A percentile compares a stretch with the other conserved stretches of the same genome.
These are phyloP conservation scores for Drosophila murphyi DNA, from an alignment of 1,140 invertebrate genomes.

Conservation along the genomic window DNA sequence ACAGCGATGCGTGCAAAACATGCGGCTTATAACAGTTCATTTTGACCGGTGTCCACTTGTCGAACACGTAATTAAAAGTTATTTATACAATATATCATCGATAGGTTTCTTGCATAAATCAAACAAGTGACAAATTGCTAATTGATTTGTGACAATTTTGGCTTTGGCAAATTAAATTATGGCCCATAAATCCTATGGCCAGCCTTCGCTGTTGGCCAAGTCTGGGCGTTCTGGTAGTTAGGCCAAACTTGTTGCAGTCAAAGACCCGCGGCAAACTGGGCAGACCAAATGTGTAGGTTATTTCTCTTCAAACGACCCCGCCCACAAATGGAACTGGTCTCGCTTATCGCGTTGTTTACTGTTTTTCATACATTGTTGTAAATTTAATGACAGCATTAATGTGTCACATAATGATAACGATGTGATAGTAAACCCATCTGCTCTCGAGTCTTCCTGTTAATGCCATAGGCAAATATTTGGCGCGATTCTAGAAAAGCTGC, in stretches of 20 bases:
- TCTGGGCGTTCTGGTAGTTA: not conserved
- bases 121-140: constrained; percentile 45
- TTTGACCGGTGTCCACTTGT: constrained; percentile 29
- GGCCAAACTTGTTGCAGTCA: constrained; percentile 1
- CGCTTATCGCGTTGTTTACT: constrained; percentile 20
- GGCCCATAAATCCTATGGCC: not conserved
- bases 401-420: constrained; percentile 38
- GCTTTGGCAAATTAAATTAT: constrained; percentile 27
- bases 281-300: not conserved
- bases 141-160: constrained; percentile 47
- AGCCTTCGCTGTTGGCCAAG: not conserved
- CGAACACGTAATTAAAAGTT: constrained; percentile 41
- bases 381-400: constrained; percentile 40
- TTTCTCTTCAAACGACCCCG: not conserved
- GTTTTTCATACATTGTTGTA: constrained; percentile 17
- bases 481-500: not conserved
- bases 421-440: not conserved
- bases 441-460: constrained; percentile 13
- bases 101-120: constrained; percentile 25
- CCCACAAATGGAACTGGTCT: constrained; percentile 7
- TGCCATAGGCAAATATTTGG: constrained; percentile 40
- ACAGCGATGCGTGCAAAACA: constrained; percentile 44
- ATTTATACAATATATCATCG: constrained; percentile 18
- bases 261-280: not conserved
- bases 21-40: constrained; percentile 56